These are phyloP conservation scores for Drosophila mojavensis DNA, from an alignment of 1,140 invertebrate genomes.

Conservation along the genomic window DNA sequence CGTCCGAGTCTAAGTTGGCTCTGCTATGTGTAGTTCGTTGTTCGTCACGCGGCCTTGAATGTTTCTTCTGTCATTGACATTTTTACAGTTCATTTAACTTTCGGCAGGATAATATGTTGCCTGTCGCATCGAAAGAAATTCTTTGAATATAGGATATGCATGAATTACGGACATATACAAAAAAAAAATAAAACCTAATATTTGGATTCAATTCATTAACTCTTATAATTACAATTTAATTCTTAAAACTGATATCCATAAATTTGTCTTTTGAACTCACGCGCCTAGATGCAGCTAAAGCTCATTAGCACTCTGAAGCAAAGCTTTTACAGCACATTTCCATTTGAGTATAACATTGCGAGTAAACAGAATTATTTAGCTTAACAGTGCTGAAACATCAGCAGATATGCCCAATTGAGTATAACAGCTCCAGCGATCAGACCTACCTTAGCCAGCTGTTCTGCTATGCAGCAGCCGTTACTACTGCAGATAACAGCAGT, in stretches of 20 bases:
- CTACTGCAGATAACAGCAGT: background rate
- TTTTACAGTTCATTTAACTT: constrained; percentile 78
- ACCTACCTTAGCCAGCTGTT: background rate
- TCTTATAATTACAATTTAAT: background rate
- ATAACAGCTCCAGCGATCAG: constrained; percentile 14
- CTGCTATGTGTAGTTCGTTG: constrained; percentile 26
- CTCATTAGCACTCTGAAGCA: background rate
- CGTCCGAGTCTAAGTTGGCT: constrained; percentile 11
- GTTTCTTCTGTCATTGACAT: constrained; percentile 68
- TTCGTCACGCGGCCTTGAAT: constrained; percentile 66
- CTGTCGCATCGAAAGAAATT: background rate
- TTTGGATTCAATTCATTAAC: background rate
- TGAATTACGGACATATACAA: too few species aligned
- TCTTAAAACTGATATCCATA: background rate
- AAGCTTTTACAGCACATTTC: constrained; percentile 6
- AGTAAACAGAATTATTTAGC: background rate
- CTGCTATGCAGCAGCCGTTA: background rate
- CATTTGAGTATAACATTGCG: constrained; percentile 32
- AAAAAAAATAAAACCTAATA: too few species aligned
- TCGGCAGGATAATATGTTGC: constrained; percentile 9
- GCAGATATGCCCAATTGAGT: constrained; percentile 9
- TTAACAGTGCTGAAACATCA: background rate
- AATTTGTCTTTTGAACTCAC: background rate
- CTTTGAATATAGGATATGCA: background rate
- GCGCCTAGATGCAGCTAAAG: background rate